Percentiles rank a stretch among this genome's conserved stretches.
Evolutionary conservation across 2,888 invertebrate species (phyloP).

Genomic region (Ennomos fuscantarius): DNA sequence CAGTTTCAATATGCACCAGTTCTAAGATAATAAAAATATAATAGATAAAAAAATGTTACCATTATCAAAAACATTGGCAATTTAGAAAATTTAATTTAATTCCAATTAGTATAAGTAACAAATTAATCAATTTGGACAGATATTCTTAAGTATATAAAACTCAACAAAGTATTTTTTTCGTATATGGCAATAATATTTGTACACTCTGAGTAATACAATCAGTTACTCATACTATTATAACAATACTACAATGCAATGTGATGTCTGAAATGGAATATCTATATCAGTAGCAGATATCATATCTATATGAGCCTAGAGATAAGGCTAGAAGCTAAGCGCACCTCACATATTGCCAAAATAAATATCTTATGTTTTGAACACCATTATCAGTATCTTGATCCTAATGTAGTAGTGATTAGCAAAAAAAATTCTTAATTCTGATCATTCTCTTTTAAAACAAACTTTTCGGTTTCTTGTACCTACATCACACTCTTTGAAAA

Average conservation of each 20-base stretch:
- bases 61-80: constrained; percentile 22
- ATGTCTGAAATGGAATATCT: constrained; percentile 58
- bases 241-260: constrained; percentile 52
- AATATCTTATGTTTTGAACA: constrained; percentile 49
- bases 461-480: too few relatives aligned
- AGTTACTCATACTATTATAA: constrained; percentile 35
- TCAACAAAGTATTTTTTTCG: constrained; percentile 35
- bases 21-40: constrained; percentile 24
- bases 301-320: constrained; percentile 63
- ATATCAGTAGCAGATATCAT: constrained; percentile 68
- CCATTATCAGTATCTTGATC: constrained; percentile 23
- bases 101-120: constrained; percentile 11
- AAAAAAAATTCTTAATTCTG: constrained; percentile 20
- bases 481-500: too few relatives aligned
- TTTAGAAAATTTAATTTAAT: constrained; percentile 28
- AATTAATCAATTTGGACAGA: constrained; percentile 57
- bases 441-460: constrained; percentile 1
- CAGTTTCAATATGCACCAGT: constrained; percentile 39
- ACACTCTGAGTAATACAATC: constrained; percentile 28
- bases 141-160: constrained; percentile 59
- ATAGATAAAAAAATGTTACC: constrained; percentile 26
- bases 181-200: constrained; percentile 59
- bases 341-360: constrained; percentile 55
- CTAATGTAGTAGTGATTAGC: constrained; percentile 33
- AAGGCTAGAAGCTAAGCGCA: constrained; percentile 57